Conservation (phyloP, 2,113 vertebrate species). For the Corvus cornix region DNA sequence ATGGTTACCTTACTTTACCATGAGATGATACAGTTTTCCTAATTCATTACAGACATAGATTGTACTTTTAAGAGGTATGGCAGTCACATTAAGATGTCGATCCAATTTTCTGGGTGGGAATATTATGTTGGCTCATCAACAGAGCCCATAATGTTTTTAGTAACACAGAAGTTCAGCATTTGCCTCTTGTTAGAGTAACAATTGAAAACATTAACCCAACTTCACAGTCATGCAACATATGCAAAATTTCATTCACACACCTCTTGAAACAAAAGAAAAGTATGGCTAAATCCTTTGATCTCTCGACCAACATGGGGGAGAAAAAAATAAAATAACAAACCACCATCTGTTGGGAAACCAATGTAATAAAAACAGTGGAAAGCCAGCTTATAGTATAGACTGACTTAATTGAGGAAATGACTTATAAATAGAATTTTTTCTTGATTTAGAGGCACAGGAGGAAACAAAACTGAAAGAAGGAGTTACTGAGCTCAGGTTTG, state of each 20-base stretch:
- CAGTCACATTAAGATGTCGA: background rate
- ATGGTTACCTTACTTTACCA: background rate
- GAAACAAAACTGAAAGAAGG: constrained; percentile 8
- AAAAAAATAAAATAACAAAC: constrained; percentile 14
- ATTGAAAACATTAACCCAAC: constrained; percentile 44
- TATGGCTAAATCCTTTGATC: constrained; percentile 66
- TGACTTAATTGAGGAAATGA: constrained; percentile 45
- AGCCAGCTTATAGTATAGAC: constrained; percentile 13
- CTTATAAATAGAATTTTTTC: constrained; percentile 43
- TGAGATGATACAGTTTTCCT: background rate
- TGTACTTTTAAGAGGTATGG: background rate
- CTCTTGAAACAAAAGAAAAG: constrained; percentile 45
- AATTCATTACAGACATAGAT: background rate
- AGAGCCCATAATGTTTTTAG: background rate
- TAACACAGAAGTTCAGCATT: constrained; percentile 43
- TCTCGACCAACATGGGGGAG: background rate
- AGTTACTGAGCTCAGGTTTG: background rate
- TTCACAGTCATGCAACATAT: constrained; percentile 24
- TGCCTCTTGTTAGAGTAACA: constrained; percentile 57
- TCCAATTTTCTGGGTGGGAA: background rate
- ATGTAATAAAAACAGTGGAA: constrained; percentile 60
- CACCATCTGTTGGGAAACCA: constrained; percentile 58
- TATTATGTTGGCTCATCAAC: background rate
- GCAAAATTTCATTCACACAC: constrained; percentile 62
- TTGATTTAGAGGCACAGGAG: background rate